Percentiles rank a stretch among this genome's conserved stretches.
Conservation (phyloP, 2,797 vertebrate species). For the Falco columbarius region DNA sequence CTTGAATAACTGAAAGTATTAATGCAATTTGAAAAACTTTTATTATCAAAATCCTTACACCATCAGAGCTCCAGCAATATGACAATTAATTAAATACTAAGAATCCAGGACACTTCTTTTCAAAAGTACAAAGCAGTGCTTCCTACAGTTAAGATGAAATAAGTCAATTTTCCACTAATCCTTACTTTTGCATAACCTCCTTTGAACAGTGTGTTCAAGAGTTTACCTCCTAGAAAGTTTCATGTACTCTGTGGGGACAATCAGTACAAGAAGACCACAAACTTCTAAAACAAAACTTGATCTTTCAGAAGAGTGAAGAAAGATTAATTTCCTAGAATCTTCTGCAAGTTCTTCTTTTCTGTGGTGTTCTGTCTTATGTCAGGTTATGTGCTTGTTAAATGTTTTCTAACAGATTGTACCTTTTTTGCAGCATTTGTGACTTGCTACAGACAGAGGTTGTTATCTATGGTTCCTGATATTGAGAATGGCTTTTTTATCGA, state of each 20-base stretch:
- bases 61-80: not conserved
- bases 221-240: not conserved
- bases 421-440: not conserved
- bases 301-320: not conserved
- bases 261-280: not conserved
- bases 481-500: not conserved
- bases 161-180: not conserved
- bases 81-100: not conserved
- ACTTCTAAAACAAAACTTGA: not conserved
- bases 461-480: not conserved
- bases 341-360: not conserved
- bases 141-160: not conserved
- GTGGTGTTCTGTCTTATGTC: not conserved
- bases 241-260: not conserved
- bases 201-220: not conserved
- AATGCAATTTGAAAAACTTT: not conserved
- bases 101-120: not conserved
- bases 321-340: not conserved
- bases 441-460: not conserved
- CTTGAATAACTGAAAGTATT: not conserved
- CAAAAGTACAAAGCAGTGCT: not conserved
- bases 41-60: not conserved
- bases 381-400: not conserved
- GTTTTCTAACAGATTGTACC: not conserved
- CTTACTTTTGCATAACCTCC: not conserved